phyloP scores from a whole-genome alignment of 2,797 vertebrate species.

The Morus bassanus region DNA sequence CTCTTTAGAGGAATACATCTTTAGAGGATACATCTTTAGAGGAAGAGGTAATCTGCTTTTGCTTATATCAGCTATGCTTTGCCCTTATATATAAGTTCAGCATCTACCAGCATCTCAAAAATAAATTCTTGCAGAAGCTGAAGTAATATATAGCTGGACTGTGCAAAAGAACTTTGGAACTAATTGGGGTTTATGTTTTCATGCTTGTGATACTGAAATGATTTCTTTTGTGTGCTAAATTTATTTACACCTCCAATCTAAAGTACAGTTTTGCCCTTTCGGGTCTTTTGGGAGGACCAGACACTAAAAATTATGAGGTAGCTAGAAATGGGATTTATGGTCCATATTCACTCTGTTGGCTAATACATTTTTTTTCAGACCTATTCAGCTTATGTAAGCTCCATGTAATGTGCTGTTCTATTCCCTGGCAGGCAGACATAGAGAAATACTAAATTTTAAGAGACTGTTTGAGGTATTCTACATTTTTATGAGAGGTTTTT shows the following conservation, averaged over 20 bases:
- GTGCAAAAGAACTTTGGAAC: background rate
- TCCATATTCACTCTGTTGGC: background rate
- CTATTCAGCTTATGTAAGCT: background rate
- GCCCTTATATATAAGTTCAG: background rate
- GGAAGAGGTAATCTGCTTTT: background rate
- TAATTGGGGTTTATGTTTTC: background rate
- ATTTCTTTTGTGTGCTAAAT: background rate
- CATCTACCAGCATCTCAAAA: background rate
- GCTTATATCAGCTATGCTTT: background rate
- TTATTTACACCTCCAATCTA: background rate
- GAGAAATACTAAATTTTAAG: background rate
- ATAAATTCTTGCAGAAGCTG: background rate
- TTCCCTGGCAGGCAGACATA: background rate
- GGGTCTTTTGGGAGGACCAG: background rate
- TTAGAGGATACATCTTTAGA: background rate
- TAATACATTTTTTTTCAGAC: background rate
- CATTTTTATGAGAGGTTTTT: background rate
- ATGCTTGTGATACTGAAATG: background rate
- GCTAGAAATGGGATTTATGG: background rate
- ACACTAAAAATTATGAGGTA: constrained; percentile 1
- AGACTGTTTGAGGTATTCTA: background rate
- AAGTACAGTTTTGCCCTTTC: background rate
- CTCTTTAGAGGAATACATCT: too few species aligned
- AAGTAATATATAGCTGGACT: background rate
- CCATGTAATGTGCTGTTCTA: background rate